phyloP scores from a whole-genome alignment of 2,797 vertebrate species.

The Coilia nasus region DNA sequence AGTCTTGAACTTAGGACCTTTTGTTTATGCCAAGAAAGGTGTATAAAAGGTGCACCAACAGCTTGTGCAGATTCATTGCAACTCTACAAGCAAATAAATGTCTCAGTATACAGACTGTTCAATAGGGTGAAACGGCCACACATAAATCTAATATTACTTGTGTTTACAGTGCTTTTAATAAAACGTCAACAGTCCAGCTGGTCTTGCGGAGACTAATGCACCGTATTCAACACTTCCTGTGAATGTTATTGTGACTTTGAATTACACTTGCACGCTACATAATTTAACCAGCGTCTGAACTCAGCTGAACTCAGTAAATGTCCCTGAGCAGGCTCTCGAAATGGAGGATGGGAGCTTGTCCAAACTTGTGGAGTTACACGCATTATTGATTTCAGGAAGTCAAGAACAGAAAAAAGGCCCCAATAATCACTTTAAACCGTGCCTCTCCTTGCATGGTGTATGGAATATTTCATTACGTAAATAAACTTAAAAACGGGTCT shows the following conservation, averaged over 20 bases:
- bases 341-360: constrained; percentile 30
- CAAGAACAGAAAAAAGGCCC: background rate
- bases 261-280: constrained; percentile 26
- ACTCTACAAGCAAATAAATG: background rate
- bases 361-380: constrained; percentile 24
- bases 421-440: background rate
- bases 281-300: constrained; percentile 36
- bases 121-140: background rate
- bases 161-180: background rate
- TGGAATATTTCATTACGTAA: background rate
- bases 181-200: background rate
- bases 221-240: background rate
- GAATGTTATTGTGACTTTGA: constrained; percentile 34
- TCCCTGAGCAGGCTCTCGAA: constrained; percentile 31
- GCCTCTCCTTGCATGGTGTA: background rate
- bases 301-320: constrained; percentile 23
- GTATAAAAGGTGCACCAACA: background rate
- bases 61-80: background rate
- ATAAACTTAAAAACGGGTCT: background rate
- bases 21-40: background rate
- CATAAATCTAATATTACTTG: background rate
- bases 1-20: constrained; percentile 19
- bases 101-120: background rate
- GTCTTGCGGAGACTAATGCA: background rate
- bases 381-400: constrained; percentile 27